Evolutionary conservation across 2,888 invertebrate genomes (phyloP).

Genomic region (Pandemis cinnamomeana): DNA sequence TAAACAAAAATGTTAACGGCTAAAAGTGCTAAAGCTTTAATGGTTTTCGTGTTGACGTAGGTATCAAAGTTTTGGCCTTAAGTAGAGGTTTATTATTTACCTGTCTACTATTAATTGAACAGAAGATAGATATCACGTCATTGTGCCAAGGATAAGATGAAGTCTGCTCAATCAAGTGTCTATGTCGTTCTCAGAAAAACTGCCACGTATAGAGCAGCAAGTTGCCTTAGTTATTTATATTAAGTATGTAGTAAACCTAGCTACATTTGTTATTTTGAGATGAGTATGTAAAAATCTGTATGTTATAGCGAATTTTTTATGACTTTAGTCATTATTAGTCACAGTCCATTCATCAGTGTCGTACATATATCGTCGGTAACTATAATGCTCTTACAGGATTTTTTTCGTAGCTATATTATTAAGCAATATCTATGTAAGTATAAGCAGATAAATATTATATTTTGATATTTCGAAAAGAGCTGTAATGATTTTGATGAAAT

Average conservation of each 20-base stretch:
- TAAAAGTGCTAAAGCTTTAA: background rate
- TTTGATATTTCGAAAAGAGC: no score
- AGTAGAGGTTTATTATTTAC: background rate
- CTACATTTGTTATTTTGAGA: background rate
- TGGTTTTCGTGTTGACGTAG: background rate
- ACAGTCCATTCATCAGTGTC: conserved; percentile 9
- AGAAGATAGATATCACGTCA: background rate
- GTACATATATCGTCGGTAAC: background rate
- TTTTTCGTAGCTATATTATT: no score
- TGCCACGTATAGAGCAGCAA: background rate
- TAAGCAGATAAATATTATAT: no score
- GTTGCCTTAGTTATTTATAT: background rate
- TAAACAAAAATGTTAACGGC: conserved; percentile 1
- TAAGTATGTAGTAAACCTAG: background rate
- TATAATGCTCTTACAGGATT: no score
- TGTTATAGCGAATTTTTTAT: background rate
- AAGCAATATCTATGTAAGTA: no score
- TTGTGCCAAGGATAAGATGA: background rate
- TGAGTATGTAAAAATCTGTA: conserved; percentile 6
- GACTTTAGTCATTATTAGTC: background rate
- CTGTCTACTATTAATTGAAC: background rate
- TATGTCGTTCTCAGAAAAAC: conserved; percentile 16
- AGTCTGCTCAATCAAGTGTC: background rate
- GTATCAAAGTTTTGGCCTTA: background rate
- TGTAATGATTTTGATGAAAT: no score